Percentiles rank a stretch among this genome's conserved stretches.
phyloP scores from a whole-genome alignment of 2,888 invertebrate genomes.

The Drosophila subquinaria region DNA sequence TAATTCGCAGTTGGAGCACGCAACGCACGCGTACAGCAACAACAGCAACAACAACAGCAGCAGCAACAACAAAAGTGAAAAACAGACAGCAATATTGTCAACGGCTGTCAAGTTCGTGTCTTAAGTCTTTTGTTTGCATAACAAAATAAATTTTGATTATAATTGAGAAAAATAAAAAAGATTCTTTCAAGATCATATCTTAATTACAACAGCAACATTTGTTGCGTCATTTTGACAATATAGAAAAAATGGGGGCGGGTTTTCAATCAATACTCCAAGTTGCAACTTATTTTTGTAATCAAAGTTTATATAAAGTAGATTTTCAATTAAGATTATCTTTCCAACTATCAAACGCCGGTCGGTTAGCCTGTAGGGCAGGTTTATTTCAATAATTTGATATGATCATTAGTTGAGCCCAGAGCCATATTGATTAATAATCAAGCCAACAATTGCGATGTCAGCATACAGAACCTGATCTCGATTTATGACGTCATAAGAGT shows the following conservation, averaged over 20 bases:
- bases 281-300: neutral
- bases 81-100: conserved; percentile 15
- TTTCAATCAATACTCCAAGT: neutral
- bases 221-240: conserved; percentile 24
- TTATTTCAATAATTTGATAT: conserved; percentile 21
- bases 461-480: conserved; percentile 36
- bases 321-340: conserved; percentile 42
- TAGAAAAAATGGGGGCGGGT: conserved; percentile 14
- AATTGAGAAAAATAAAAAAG: conserved; percentile 11
- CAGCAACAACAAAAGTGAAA: neutral
- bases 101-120: conserved; percentile 51
- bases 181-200: neutral
- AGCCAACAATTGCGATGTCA: conserved; percentile 40
- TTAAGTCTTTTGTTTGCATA: conserved; percentile 68
- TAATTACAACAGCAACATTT: conserved; percentile 1
- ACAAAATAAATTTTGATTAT: conserved; percentile 17
- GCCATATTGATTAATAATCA: conserved; percentile 34
- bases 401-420: conserved; percentile 14
- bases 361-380: conserved; percentile 37
- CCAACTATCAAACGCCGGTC: conserved; percentile 19
- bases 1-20: conserved; percentile 53
- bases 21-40: conserved; percentile 42
- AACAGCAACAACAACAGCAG: conserved; percentile 8
- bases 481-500: conserved; percentile 33
- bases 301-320: conserved; percentile 11